Conservation (phyloP, 2,113 vertebrate species). For the Albula goreensis region DNA sequence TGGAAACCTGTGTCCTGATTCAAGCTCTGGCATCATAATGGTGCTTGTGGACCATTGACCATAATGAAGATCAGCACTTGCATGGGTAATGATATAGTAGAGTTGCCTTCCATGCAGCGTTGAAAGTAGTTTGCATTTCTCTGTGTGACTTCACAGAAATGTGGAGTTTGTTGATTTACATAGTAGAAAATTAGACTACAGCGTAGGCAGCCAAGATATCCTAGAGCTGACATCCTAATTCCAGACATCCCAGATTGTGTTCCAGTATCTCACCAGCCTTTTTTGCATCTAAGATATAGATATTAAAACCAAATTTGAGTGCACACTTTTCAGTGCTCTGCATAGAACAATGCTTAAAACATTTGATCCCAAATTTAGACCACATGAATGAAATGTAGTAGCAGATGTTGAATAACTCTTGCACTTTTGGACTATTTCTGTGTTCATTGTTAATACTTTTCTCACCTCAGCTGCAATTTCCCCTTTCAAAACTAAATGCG, state of each 20-base stretch:
- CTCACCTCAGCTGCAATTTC: too few species aligned
- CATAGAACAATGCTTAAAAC: too few species aligned
- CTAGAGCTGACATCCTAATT: too few species aligned
- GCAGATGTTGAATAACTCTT: too few species aligned
- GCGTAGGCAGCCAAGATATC: background rate
- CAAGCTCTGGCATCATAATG: too few species aligned
- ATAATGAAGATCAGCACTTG: background rate
- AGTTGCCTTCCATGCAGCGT: background rate
- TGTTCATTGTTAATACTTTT: too few species aligned
- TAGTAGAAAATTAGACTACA: background rate
- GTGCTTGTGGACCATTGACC: background rate
- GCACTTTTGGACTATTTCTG: too few species aligned
- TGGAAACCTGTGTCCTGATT: too few species aligned
- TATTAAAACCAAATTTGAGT: background rate
- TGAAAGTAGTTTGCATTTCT: background rate
- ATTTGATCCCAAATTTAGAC: too few species aligned
- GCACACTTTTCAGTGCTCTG: too few species aligned
- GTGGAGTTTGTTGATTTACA: background rate
- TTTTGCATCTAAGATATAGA: background rate
- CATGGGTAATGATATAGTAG: background rate
- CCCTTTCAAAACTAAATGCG: too few species aligned
- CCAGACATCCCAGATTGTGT: background rate
- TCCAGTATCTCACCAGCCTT: background rate
- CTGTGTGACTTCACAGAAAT: background rate
- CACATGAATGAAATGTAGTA: too few species aligned